Conservation (phyloP, 2,113 vertebrate species). For the Nanger granti region DNA sequence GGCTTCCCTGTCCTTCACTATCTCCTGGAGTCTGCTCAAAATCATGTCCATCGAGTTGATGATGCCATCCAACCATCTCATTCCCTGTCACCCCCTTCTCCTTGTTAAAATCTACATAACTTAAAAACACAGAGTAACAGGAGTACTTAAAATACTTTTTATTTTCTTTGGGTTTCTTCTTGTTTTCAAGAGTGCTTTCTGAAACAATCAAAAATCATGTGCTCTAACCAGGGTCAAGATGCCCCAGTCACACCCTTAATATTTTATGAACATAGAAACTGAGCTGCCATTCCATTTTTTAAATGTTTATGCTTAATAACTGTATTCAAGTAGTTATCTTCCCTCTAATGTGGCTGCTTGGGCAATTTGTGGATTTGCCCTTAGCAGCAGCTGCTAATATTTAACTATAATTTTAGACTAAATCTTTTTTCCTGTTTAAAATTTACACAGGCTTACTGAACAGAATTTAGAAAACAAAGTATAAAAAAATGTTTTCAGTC, state of each 20-base stretch:
- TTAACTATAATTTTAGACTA: conserved; percentile 13
- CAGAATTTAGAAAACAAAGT: conserved; percentile 10
- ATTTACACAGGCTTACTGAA: conserved; percentile 3
- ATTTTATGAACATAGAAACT: conserved; percentile 1
- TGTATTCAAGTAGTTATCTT: background rate
- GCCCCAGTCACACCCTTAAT: background rate
- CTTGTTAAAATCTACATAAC: background rate
- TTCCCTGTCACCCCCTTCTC: background rate
- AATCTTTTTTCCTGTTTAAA: background rate
- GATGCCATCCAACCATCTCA: background rate
- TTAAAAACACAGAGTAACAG: background rate
- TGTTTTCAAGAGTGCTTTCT: conserved; percentile 2
- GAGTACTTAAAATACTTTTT: background rate
- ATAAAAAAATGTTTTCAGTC: background rate
- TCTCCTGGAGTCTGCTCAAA: background rate
- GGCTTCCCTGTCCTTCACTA: background rate
- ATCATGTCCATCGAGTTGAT: background rate
- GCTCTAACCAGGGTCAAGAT: background rate
- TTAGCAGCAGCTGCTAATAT: conserved; percentile 8
- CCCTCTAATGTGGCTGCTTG: background rate
- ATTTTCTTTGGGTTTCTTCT: background rate
- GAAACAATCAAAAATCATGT: background rate
- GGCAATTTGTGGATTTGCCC: background rate
- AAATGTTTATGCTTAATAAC: background rate
- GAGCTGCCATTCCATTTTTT: background rate